Evolutionary conservation across 1,140 invertebrate species (phyloP), one percentile per base, ranked within the genome.

Genomic region (Gonatopus flavifemur): DNA sequence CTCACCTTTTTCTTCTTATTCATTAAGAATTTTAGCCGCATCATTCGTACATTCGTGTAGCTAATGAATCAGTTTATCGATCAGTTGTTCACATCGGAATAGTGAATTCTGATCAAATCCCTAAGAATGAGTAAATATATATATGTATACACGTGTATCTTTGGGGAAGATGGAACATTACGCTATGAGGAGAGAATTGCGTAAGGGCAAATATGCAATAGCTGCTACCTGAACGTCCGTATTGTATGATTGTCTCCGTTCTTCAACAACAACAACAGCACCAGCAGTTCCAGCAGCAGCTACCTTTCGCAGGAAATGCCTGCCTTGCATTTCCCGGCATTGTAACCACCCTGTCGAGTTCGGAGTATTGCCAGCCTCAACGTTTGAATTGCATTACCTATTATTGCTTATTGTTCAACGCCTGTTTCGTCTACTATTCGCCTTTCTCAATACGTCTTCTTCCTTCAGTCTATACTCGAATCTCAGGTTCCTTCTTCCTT

Each of bases 331-430:
- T 73, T 72, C 63, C 57, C 62, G 60, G 58, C 51, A 67, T 70
- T 72, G 62, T 71, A 62, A 52, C 43, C 61, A 52, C 47, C 42
- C 52, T 41, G 56, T 67, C 55, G 52, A 40, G 51, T 62, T 56
- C 62, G 57, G 39, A 57, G 60, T 72, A 70, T 67, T 69, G 72
- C 67, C 67, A 69, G 63, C 65, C 59, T 64, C 61, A 55, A 57
- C 62, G 59, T 68, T 72, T 70, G 62, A 73, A 72, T 72, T 70
- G 64, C 64, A 74, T 73, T 73, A 72, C 64, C 64, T 68, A 72
- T 71, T 67, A 69, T 70, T 72, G 66, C 69, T 72, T 70, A 71
- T 72, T 74, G 70, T 72, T 71, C 70, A 55, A 45, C 50, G 52
- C 47, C 60, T 42, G 47, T 57, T 62, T 59, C 57, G 59, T 38